Percentiles rank a stretch among this genome's conserved stretches.
phyloP scores from a whole-genome alignment of 23 tunicate genomes.

The Corella eumyota region DNA sequence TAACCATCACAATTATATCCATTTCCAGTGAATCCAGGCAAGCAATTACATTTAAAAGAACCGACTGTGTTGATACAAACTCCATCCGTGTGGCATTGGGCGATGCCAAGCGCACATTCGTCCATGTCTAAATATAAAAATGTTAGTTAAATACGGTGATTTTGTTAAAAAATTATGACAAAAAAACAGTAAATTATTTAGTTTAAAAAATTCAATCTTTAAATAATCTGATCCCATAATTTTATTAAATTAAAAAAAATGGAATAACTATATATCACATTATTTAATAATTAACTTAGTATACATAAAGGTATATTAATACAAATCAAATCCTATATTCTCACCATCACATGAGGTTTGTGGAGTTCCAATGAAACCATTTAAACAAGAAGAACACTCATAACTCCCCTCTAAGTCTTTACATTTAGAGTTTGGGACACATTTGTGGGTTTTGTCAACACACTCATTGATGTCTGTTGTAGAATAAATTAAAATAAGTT shows the following conservation, averaged over 20 bases:
- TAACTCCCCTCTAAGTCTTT: slow-evolving; percentile 9
- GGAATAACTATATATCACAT: too few relatives aligned
- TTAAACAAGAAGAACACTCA: slow-evolving; percentile 7
- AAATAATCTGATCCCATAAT: too few relatives aligned
- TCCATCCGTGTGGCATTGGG: slow-evolving; percentile 8
- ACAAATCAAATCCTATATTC: background rate
- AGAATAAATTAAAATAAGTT: background rate
- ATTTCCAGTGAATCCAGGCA: slow-evolving; percentile 11
- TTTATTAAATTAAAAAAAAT: too few relatives aligned
- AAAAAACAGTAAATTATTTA: too few relatives aligned
- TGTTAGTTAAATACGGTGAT: too few relatives aligned
- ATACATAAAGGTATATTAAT: too few relatives aligned
- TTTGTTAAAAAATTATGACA: too few relatives aligned
- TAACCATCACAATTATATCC: slow-evolving; percentile 18
- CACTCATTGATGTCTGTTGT: slow-evolving; percentile 19
- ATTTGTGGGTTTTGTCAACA: background rate
- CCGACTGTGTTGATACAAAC: slow-evolving; percentile 11
- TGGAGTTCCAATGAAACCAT: slow-evolving; percentile 22
- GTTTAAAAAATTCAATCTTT: too few relatives aligned
- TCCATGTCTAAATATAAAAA: slow-evolving; percentile 24
- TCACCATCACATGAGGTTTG: slow-evolving; percentile 12
- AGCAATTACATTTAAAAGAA: slow-evolving; percentile 10
- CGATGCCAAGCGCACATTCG: slow-evolving; percentile 22
- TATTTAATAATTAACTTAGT: too few relatives aligned
- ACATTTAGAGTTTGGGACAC: slow-evolving; percentile 4